Conservation (phyloP, 2,797 vertebrate species). For the Notamacropus eugenii region DNA sequence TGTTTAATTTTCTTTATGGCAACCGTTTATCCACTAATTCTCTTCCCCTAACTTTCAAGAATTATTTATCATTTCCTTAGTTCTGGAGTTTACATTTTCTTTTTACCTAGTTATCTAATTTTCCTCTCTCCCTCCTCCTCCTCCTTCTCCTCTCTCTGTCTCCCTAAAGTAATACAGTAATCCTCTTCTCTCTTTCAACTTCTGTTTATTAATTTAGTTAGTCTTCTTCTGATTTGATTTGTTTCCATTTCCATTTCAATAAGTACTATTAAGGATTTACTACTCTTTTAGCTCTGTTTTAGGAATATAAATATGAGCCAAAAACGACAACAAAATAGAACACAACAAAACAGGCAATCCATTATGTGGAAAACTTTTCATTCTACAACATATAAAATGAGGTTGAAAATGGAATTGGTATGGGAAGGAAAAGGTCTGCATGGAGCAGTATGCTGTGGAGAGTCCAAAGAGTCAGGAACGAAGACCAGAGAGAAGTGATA, state of each 20-base stretch:
- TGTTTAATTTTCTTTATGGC: neutral
- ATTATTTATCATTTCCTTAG: neutral
- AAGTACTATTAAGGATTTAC: neutral
- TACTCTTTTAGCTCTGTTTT: neutral
- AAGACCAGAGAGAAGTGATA: neutral
- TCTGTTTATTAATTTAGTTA: neutral
- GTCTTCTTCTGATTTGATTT: neutral
- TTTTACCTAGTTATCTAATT: too few species aligned
- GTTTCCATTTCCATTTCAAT: neutral
- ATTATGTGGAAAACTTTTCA: neutral
- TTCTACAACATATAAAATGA: neutral
- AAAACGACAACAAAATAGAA: neutral
- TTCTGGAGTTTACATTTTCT: neutral
- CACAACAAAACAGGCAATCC: neutral
- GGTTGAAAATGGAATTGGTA: neutral
- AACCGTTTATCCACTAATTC: neutral
- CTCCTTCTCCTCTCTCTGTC: too few species aligned
- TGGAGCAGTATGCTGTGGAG: too few species aligned
- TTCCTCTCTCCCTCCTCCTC: too few species aligned
- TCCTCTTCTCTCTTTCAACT: neutral
- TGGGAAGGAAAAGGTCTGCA: neutral
- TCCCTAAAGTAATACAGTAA: neutral
- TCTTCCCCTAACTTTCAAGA: neutral
- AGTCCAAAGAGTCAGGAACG: neutral
- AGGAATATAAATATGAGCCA: neutral